Base-by-base conservation (phyloP, 2,797 vertebrate species). In the Betta splendens region DNA sequence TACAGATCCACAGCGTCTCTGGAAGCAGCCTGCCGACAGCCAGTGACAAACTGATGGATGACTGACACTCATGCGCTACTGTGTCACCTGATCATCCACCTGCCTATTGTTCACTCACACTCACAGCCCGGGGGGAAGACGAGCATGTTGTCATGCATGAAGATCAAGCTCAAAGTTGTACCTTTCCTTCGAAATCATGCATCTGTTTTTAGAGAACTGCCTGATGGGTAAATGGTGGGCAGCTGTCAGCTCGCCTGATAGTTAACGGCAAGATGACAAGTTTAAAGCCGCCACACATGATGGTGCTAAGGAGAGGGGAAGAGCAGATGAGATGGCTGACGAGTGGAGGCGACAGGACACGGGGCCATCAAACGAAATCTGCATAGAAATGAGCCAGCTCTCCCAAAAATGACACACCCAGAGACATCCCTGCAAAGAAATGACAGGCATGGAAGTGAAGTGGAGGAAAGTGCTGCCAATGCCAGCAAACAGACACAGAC, bases 31-130 rank as follows among this genome's bases (percentile, higher is more conserved):
- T 16, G 65, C 64, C 60, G 57, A 82, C 77, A 77, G 80, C 67
- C 68, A 78, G 80, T 82, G 88, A 86, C 82, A 80, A 77, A 55
- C 81, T 90, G 89, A 90, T 85, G 80, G 87, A 90, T 88, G 86
- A 86, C 72, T 80, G 87, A 87, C 88, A 88, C 74, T 65, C 43
- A 23, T 68, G 73, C 44, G 6, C 76, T 69, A 44, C 73, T 66
- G 74, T 89, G 85, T 86, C 88, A 85, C 75, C 74, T 43, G 47
- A 37, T 40, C 56, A 58, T 58, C 59, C 61, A 52, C 28, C 46
- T 22, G 38, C 25, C 55, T 26, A 5, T 20, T 46, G 31, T 36
- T 43, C 50, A 48, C 21, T 64, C 44, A 18, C 39, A n/a, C 50
- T 46, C 9, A 1, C 36, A 28, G 18, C 66, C 64, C 23, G 33